A percentile compares a stretch with the other conserved stretches of the same genome.
Evolutionary conservation across 1,140 invertebrate species (phyloP).

Genomic region (Pararge aegeria): DNA sequence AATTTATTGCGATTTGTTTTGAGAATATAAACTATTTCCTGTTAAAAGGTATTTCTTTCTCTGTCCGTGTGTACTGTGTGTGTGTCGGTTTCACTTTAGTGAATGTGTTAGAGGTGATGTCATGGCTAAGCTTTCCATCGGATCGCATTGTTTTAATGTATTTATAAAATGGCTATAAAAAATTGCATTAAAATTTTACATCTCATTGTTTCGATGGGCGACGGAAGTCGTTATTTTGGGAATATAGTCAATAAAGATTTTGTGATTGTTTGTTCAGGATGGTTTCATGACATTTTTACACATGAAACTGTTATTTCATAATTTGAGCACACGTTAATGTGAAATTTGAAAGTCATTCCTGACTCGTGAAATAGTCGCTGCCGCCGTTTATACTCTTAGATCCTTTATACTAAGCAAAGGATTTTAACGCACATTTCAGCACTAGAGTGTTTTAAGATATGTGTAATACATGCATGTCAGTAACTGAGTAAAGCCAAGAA

Average conservation of each 20-base stretch:
- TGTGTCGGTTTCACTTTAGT: conserved; percentile 54
- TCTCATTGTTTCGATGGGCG: conserved; percentile 7
- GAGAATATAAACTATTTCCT: conserved; percentile 78
- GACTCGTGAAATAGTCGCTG: no score
- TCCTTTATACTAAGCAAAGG: no score
- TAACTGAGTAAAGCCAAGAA: no score
- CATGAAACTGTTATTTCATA: no score
- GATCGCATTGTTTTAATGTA: conserved; percentile 36
- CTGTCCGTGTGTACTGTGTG: conserved; percentile 51
- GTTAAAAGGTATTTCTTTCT: conserved; percentile 61
- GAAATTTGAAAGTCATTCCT: no score
- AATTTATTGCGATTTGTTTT: conserved; percentile 71
- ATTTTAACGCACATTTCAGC: no score
- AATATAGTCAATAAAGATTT: conserved; percentile 8
- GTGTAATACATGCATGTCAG: no score
- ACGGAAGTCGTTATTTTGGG: conserved; percentile 19
- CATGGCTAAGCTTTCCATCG: conserved; percentile 52
- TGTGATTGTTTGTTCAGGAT: no score
- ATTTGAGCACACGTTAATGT: no score
- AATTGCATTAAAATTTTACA: conserved; percentile 21
- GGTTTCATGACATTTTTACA: no score
- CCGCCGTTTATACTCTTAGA: no score
- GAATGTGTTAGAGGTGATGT: conserved; percentile 53
- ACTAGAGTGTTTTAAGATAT: no score
- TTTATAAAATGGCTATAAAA: conserved; percentile 10